Percentiles rank a stretch among this genome's conserved stretches.
phyloP scores from a whole-genome alignment of 2,113 vertebrate genomes.

The Tylochromis polylepis region DNA sequence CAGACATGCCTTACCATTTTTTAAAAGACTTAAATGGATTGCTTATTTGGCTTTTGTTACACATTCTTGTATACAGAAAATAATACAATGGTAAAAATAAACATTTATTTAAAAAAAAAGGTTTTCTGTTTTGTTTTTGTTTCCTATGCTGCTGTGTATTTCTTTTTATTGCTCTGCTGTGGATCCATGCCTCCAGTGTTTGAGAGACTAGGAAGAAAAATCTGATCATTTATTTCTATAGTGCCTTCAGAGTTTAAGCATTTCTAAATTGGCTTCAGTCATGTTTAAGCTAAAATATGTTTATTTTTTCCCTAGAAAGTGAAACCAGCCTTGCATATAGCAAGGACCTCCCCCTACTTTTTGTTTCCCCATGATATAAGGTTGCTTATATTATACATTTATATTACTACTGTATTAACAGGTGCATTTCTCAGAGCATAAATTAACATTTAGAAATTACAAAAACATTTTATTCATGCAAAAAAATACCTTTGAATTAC shows the following conservation, averaged over 20 bases:
- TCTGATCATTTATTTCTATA: background rate
- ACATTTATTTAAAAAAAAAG: constrained; percentile 67
- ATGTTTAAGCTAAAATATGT: background rate
- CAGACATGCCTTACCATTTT: constrained; percentile 79
- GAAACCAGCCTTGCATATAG: background rate
- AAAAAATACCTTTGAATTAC: background rate
- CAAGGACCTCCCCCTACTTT: background rate
- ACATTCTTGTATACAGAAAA: constrained; percentile 78
- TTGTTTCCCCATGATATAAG: background rate
- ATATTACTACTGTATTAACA: background rate
- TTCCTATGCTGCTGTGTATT: background rate
- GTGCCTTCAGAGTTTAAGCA: background rate
- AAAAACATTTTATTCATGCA: background rate
- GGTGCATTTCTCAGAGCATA: background rate
- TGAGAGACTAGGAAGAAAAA: background rate
- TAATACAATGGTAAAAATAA: constrained; percentile 72
- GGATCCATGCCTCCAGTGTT: background rate
- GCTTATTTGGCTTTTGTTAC: constrained; percentile 80
- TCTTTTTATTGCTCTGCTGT: background rate
- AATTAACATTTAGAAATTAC: background rate
- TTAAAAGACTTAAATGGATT: constrained; percentile 71
- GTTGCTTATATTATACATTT: background rate
- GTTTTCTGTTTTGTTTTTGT: background rate
- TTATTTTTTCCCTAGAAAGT: background rate
- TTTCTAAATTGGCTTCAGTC: background rate